Percentiles rank a stretch among this genome's conserved stretches.
These are phyloP conservation scores for Phrynocephalus forsythii DNA, from an alignment of 2,797 vertebrate species.

Conservation along the genomic window DNA sequence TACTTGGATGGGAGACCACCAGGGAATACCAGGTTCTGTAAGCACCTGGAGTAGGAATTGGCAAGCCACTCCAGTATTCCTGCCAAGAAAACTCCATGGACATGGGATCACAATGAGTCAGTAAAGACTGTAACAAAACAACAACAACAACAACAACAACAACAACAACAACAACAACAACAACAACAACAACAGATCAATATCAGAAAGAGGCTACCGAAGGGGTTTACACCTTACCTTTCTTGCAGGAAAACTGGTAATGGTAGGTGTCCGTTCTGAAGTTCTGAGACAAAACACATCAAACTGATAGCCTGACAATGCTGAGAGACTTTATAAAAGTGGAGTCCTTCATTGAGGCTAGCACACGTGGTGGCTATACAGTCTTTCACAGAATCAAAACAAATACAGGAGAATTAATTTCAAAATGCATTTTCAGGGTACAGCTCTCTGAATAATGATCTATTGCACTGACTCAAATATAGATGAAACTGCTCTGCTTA, in stretches of 20 bases:
- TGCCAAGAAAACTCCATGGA: no score
- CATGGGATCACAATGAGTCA: no score
- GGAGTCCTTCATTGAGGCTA: neutral
- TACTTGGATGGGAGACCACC: no score
- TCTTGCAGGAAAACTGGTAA: neutral
- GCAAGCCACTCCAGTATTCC: no score
- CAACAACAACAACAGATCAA: no score
- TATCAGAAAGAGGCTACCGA: no score
- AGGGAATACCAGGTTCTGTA: no score
- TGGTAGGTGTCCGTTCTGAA: no score
- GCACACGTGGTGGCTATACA: neutral
- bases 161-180: no score
- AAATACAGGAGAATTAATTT: constrained; percentile 18
- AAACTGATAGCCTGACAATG: neutral
- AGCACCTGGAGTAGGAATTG: no score
- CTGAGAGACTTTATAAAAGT: neutral
- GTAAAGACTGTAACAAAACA: no score
- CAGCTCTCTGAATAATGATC: neutral
- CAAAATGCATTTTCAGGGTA: constrained; percentile 12
- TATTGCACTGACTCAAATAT: neutral
- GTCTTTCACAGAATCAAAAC: neutral
- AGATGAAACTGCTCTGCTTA: neutral
- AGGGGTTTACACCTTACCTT: neutral
- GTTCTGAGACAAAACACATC: neutral
- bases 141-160: no score